Evolutionary conservation across 2,888 invertebrate genomes (phyloP), one percentile per base, ranked within the genome.

Genomic region (Heliothis peltigera): DNA sequence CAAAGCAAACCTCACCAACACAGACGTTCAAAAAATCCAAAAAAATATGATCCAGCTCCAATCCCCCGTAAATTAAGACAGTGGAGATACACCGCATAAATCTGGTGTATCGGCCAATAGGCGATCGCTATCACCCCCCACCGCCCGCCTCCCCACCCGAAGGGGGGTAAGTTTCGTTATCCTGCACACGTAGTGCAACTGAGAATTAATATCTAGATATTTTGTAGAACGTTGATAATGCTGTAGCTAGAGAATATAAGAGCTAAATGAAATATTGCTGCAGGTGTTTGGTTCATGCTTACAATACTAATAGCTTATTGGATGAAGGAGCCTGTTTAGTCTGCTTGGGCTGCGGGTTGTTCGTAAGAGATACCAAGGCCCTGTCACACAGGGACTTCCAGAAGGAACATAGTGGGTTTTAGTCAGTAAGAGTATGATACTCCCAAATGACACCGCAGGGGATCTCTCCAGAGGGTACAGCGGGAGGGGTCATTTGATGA

Each of bases 101-200:
- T 89, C 87, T 82, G 60, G 63, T 77, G 80, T 87, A 89, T 89
- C 89, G 80, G 73, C 79, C 87, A 84, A 86, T 86, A 85, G 84
- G 77, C 82, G 85, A 88, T 88, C 80, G 78, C 75, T 80, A 84
- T 82, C 86, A 70, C 53, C 68, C 68, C 68, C 75, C 76, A 55
- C 51, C 28, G 22, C 35, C 69, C 69, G 73, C 77, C 49, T 5
- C 47, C 49, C n/a, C 22, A 54, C 54, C 63, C 51, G 62, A 19
- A 56, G 75, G 77, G 75, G 64, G 74, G 53, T 70, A 52, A 61
- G 63, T 70, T 70, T 75, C 60, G 76, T 77, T 77, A 79, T 59
- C 75, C 76, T 61, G 64, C 75, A 74, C 77, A 77, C 77, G 72
- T 73, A 77, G 69, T 78, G 79, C 81, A 81, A 64, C 75, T 60